These are phyloP conservation scores for Odontesthes bonariensis DNA, from an alignment of 2,113 vertebrate genomes.

Conservation along the genomic window DNA sequence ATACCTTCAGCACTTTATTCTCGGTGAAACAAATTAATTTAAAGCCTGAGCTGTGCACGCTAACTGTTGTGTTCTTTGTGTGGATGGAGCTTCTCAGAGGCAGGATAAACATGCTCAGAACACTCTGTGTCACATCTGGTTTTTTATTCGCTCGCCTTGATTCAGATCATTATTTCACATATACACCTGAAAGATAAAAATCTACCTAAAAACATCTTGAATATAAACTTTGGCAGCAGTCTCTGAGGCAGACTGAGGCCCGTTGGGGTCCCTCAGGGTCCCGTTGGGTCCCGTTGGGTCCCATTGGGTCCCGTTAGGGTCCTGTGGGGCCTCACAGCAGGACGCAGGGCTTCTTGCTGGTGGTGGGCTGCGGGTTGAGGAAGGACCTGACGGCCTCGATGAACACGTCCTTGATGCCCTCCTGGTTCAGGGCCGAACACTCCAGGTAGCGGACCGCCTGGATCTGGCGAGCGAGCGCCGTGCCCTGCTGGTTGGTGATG, in stretches of 20 bases:
- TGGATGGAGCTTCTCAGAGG: too few relatives aligned
- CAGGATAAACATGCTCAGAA: neutral
- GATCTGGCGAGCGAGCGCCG: conserved; percentile 90
- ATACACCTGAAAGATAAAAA: conserved; percentile 21
- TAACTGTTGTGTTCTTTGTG: too few relatives aligned
- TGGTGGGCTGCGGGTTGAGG: conserved; percentile 87
- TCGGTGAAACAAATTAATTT: too few relatives aligned
- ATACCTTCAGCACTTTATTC: too few relatives aligned
- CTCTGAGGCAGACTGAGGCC: conserved; percentile 11
- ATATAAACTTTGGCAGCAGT: conserved; percentile 20
- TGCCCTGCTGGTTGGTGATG: conserved; percentile 89
- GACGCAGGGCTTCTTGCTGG: conserved; percentile 85
- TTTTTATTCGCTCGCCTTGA: neutral
- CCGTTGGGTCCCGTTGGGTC: too few relatives aligned
- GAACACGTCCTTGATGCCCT: conserved; percentile 96
- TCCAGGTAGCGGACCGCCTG: conserved; percentile 93
- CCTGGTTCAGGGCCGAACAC: conserved; percentile 95
- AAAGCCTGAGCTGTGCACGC: too few relatives aligned
- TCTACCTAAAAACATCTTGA: conserved; percentile 27
- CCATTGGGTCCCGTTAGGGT: too few relatives aligned
- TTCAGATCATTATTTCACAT: neutral
- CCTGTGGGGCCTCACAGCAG: conserved; percentile 82
- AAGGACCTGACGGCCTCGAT: conserved; percentile 88
- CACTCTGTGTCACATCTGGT: too few relatives aligned
- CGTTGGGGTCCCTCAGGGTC: too few relatives aligned